Evolutionary conservation across 2,888 invertebrate genomes (phyloP).

Genomic region (Callosobruchus maculatus): DNA sequence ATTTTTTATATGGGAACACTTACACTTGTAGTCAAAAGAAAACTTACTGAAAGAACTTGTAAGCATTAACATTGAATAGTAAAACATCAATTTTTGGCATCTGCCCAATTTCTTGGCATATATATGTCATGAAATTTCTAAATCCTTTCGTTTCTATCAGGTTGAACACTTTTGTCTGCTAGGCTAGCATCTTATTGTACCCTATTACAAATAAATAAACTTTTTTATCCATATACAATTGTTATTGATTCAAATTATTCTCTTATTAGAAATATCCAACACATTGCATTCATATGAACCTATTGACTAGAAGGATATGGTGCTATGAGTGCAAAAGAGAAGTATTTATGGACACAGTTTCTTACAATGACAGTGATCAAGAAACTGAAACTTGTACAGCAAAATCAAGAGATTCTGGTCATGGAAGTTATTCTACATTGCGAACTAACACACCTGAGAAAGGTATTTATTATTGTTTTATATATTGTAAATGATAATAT

Average conservation of each 20-base stretch:
- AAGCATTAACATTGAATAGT: too few relatives aligned
- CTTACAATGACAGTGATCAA: conserved; percentile 35
- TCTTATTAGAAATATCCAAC: conserved; percentile 55
- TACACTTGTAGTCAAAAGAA: too few relatives aligned
- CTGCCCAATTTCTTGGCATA: too few relatives aligned
- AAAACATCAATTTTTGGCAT: too few relatives aligned
- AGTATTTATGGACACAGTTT: conserved; percentile 55
- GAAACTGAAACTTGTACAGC: conserved; percentile 31
- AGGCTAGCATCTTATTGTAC: too few relatives aligned
- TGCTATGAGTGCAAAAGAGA: conserved; percentile 84
- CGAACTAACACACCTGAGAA: conserved; percentile 31
- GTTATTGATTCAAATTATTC: neutral
- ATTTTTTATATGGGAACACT: too few relatives aligned
- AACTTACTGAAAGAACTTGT: too few relatives aligned
- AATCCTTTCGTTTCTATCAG: too few relatives aligned
- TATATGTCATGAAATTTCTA: too few relatives aligned
- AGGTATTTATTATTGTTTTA: conserved; percentile 13
- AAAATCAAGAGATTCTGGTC: conserved; percentile 38
- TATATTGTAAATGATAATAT: neutral
- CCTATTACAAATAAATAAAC: too few relatives aligned
- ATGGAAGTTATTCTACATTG: conserved; percentile 41
- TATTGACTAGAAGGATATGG: conserved; percentile 82
- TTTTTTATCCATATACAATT: neutral
- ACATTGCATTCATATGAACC: conserved; percentile 81
- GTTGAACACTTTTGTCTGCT: too few relatives aligned